Evolutionary conservation across 1,140 invertebrate genomes (phyloP).

Genomic region (Carposina sasakii): DNA sequence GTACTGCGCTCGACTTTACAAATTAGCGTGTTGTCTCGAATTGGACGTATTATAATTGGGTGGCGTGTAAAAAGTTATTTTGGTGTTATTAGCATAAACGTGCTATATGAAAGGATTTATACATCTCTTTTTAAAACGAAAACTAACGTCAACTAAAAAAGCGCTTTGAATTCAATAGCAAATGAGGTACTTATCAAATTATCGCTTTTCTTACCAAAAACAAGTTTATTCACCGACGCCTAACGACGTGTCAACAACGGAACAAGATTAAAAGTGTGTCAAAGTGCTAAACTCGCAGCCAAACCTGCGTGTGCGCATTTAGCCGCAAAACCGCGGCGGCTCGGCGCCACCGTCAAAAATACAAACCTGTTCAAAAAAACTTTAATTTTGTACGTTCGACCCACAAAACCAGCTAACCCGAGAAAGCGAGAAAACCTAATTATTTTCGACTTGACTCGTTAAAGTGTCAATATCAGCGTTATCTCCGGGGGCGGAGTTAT

Average conservation of each 20-base stretch:
- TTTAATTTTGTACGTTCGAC: slow-evolving; percentile 42
- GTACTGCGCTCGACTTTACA: slow-evolving; percentile 23
- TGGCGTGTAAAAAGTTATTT: no score
- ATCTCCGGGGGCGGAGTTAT: no score
- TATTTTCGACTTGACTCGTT: slow-evolving; percentile 25
- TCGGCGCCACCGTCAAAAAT: slow-evolving; percentile 42
- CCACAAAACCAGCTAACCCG: slow-evolving; percentile 32
- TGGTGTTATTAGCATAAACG: no score
- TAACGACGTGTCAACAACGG: no score
- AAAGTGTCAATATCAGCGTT: no score
- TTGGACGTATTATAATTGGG: slow-evolving; percentile 29
- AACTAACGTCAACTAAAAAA: no score
- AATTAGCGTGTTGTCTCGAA: slow-evolving; percentile 35
- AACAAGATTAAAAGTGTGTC: slow-evolving; percentile 42
- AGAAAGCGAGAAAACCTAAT: slow-evolving; percentile 44
- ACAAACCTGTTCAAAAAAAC: slow-evolving; percentile 43
- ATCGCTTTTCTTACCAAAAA: no score
- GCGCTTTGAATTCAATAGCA: no score
- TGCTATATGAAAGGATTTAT: no score
- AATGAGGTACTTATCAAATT: no score
- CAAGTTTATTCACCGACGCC: no score
- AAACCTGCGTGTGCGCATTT: slow-evolving; percentile 41
- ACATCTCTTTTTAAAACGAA: no score
- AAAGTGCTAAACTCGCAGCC: slow-evolving; percentile 48
- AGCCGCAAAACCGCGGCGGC: slow-evolving; percentile 46